phyloP scores from a whole-genome alignment of 2,113 vertebrate genomes.

The Noturus placidus region DNA sequence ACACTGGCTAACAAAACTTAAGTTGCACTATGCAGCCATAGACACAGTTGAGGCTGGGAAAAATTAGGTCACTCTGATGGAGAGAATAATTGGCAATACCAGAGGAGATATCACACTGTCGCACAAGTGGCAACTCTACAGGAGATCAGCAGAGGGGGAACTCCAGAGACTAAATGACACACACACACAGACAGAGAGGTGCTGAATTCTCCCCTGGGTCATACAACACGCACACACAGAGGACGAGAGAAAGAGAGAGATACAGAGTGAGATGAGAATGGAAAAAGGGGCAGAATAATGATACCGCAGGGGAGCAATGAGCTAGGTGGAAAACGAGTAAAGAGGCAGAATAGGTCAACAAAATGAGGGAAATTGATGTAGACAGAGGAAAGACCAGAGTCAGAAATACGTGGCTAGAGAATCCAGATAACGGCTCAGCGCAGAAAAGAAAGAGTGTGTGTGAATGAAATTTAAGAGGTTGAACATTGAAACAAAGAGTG shows the following conservation, averaged over 20 bases:
- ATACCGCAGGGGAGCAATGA: constrained; percentile 44
- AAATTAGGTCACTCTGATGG: constrained; percentile 51
- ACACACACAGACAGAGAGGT: constrained; percentile 40
- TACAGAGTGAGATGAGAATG: constrained; percentile 10
- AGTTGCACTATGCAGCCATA: constrained; percentile 3
- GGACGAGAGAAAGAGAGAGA: constrained; percentile 20
- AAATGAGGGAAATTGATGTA: constrained; percentile 40
- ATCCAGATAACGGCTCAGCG: background rate
- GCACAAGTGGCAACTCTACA: constrained; percentile 44
- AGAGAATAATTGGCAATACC: constrained; percentile 53
- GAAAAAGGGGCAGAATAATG: constrained; percentile 29
- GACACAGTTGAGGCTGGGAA: constrained; percentile 38
- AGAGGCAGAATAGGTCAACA: constrained; percentile 37
- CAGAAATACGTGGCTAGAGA: background rate
- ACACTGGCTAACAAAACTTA: constrained; percentile 26
- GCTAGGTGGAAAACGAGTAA: constrained; percentile 14
- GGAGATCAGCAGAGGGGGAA: constrained; percentile 44
- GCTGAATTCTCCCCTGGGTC: constrained; percentile 49
- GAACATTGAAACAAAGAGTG: constrained; percentile 29
- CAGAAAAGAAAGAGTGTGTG: background rate
- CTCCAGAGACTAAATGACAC: constrained; percentile 49
- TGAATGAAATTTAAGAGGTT: constrained; percentile 6
- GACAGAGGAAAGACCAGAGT: constrained; percentile 31
- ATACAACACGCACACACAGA: constrained; percentile 27
- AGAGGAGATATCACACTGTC: constrained; percentile 48